Conservation (phyloP, 1,140 invertebrate genomes). For the Platyura marginata region DNA sequence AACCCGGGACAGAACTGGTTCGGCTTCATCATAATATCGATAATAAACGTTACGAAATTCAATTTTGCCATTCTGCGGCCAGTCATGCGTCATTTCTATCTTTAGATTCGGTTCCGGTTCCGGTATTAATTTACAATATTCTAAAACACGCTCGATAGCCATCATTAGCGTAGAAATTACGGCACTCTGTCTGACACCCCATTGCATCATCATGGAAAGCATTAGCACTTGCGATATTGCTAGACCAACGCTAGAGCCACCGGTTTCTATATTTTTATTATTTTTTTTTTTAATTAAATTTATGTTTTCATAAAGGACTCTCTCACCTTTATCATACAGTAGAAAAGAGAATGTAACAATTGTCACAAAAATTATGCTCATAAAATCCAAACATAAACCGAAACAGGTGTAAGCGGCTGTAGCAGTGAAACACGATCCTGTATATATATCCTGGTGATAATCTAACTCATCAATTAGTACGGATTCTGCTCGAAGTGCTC, state of each 20-base stretch:
- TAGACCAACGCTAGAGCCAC: constrained; percentile 53
- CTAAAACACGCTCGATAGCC: constrained; percentile 60
- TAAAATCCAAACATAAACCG: constrained; percentile 47
- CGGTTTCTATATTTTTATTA: too few relatives aligned
- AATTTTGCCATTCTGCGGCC: constrained; percentile 53
- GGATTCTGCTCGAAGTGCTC: constrained; percentile 36
- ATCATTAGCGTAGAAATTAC: constrained; percentile 57
- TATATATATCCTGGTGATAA: constrained; percentile 36
- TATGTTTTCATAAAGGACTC: too few relatives aligned
- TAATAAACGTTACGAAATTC: constrained; percentile 40
- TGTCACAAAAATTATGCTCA: constrained; percentile 45
- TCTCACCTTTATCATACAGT: constrained; percentile 28
- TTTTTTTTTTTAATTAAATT: too few relatives aligned
- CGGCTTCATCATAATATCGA: constrained; percentile 24
- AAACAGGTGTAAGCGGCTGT: constrained; percentile 59
- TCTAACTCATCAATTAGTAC: constrained; percentile 43
- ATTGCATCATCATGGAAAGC: constrained; percentile 65
- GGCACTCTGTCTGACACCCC: constrained; percentile 56
- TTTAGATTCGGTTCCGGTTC: constrained; percentile 22
- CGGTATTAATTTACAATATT: constrained; percentile 51
- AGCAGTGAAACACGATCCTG: constrained; percentile 49
- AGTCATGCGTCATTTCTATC: constrained; percentile 29
- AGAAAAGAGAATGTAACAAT: constrained; percentile 38
- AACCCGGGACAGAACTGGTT: constrained; percentile 42
- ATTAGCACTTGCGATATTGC: constrained; percentile 67